Conservation (phyloP, 37 sponge, comb jelly and placozoan species). For the Ephydatia muelleri region DNA sequence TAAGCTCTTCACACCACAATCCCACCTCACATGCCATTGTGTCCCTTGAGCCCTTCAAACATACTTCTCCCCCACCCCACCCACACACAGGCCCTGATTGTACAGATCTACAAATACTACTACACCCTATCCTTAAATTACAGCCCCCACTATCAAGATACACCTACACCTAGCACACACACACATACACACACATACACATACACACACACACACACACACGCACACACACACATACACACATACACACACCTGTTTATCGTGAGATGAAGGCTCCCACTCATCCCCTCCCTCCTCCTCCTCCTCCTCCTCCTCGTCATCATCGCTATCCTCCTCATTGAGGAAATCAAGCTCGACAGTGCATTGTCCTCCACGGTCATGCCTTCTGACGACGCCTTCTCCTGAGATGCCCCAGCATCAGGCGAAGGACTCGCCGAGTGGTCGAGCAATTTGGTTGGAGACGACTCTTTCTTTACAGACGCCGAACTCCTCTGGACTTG, state of each 20-base stretch:
- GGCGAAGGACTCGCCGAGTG: not conserved
- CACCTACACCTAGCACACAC: not conserved
- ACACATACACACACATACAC: not conserved
- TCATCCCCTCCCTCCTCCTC: not conserved
- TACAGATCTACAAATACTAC: not conserved
- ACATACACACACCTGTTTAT: not conserved
- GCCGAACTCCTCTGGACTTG: conserved; percentile 12
- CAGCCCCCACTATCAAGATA: not conserved
- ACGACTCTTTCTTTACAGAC: not conserved
- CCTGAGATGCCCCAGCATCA: not conserved
- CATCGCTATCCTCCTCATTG: conserved; percentile 64
- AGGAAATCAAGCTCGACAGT: conserved; percentile 34
- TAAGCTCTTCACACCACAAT: too few species aligned
- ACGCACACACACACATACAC: conserved; percentile 3
- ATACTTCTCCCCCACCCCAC: conserved; percentile 20
- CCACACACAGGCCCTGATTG: not conserved
- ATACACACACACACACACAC: too few species aligned
- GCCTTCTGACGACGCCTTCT: not conserved
- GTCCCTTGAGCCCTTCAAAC: conserved; percentile 50
- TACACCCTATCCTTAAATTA: not conserved
- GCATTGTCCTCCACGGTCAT: conserved; percentile 12
- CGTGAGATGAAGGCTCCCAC: not conserved
- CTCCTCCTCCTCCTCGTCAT: conserved; percentile 8
- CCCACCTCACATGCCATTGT: too few species aligned
- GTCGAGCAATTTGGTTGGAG: not conserved